Percentiles rank a stretch among this genome's conserved stretches.
These are phyloP conservation scores for Zhengitettix transpicula DNA, from an alignment of 2,888 invertebrate species.

Conservation along the genomic window DNA sequence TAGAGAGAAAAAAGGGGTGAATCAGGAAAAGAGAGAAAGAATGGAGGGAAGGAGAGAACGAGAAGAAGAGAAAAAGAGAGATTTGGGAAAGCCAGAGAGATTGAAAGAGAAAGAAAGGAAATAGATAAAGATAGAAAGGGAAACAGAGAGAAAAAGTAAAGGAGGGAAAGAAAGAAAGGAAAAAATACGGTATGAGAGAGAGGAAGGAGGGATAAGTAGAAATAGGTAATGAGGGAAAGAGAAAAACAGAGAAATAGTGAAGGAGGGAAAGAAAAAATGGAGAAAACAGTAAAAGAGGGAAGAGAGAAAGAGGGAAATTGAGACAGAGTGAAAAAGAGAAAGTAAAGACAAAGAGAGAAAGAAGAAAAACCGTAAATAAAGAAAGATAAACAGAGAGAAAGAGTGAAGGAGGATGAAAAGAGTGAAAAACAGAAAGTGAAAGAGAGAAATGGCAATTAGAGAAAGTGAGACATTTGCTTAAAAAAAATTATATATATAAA, in stretches of 20 bases:
- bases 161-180: no score
- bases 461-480: background rate
- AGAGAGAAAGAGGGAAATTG: background rate
- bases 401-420: background rate
- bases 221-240: background rate
- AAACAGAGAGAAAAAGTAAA: no score
- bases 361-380: background rate
- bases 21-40: background rate
- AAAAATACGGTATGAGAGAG: no score
- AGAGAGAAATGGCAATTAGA: background rate
- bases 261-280: background rate
- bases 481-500: background rate
- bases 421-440: background rate
- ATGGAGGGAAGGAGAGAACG: background rate
- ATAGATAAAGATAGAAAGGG: no score
- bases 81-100: background rate
- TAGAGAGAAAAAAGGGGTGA: no score
- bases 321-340: no score
- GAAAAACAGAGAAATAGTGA: background rate
- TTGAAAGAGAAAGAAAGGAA: background rate
- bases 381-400: background rate
- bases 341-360: background rate
- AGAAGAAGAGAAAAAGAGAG: background rate
- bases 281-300: background rate
- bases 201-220: background rate